Evolutionary conservation across 2,797 vertebrate genomes (phyloP), one percentile per base, ranked within the genome.

Genomic region (Synanceia verrucosa): DNA sequence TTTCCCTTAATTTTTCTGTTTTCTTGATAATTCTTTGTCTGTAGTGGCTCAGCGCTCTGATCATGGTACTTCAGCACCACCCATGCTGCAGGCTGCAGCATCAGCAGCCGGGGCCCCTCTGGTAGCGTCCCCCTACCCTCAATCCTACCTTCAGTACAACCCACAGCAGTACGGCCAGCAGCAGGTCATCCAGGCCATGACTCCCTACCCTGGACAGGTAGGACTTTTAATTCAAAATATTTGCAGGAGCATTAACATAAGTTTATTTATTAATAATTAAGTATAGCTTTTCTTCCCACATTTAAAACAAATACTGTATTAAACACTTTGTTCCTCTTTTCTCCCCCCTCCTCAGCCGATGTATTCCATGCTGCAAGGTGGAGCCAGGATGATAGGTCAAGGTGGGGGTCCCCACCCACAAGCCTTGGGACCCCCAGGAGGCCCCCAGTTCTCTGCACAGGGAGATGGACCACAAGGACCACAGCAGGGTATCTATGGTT

Each of bases 401-500:
- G 91, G 88, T 1, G 96, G 95, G 9, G 96, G 92, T 46, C 91
- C 89, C 14, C 96, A 97, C 47, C 95, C 96, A 31, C 96, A 96
- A 86, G 88, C 95, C 16, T 88, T 97, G 3, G 96, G 96, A 12
- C 96, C 96, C 1, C 95, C 96, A 2, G 91, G 91, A 71, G 95
- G 94, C 4, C 96, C 96, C 61, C 96, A 97, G 89, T 98, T 96
- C 85, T 84, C 93, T 6, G 71, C 93, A 21, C 94, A 96, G 67
- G 94, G 94, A 66, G 96, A 97, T 24, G 96, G 96, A n/a, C 91
- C 96, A 3, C 96, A 95, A 61, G 94, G 91, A 28, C 93, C 91
- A 41, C 94, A 95, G 77, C 97, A 97, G 80, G 93, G 95, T 76
- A 95, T 98, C 72, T 98, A 97, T 37, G 96, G 97, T 97, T 58